phyloP scores from a whole-genome alignment of 2,888 invertebrate species.

The Incurvaria masculella region DNA sequence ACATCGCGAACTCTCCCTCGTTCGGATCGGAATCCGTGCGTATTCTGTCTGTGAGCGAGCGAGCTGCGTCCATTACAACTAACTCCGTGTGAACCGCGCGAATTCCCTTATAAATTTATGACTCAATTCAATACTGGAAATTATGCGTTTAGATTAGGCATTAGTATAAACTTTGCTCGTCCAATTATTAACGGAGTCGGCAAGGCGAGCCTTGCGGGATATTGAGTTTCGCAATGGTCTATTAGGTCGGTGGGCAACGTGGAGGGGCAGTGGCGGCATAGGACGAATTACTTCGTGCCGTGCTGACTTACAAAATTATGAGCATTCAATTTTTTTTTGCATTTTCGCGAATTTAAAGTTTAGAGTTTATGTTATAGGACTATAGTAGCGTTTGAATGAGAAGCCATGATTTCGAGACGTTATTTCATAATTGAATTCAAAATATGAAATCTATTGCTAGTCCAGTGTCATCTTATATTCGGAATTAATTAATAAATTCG shows the following conservation, averaged over 20 bases:
- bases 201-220: neutral
- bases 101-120: constrained; percentile 27
- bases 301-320: too few relatives aligned
- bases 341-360: too few relatives aligned
- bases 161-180: constrained; percentile 42
- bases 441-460: too few relatives aligned
- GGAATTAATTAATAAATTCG: too few relatives aligned
- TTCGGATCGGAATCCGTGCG: neutral
- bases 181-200: constrained; percentile 37
- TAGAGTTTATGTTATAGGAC: too few relatives aligned
- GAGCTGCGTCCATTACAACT: neutral
- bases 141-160: constrained; percentile 35
- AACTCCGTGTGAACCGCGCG: neutral
- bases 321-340: too few relatives aligned
- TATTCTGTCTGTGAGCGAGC: too few relatives aligned
- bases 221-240: neutral
- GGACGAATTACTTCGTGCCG: too few relatives aligned
- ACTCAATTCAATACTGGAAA: constrained; percentile 38
- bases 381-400: too few relatives aligned
- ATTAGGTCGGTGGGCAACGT: neutral
- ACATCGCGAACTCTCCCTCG: neutral
- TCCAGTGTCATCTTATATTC: too few relatives aligned
- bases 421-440: too few relatives aligned
- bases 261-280: neutral
- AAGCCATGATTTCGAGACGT: too few relatives aligned